phyloP scores from a whole-genome alignment of 1,140 invertebrate species.

The Philopotamus ludificatus region DNA sequence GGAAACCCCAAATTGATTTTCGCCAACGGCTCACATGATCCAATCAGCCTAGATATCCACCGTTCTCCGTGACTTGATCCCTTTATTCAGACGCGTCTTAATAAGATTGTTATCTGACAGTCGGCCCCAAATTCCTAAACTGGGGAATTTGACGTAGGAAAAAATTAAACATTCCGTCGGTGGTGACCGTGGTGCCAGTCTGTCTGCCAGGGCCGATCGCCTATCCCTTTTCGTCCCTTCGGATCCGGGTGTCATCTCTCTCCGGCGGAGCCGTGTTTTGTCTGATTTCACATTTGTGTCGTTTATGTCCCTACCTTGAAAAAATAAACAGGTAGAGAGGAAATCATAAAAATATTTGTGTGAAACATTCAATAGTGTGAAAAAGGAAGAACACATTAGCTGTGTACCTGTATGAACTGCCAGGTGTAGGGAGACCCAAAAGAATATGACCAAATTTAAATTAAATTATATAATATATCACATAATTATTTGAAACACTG shows the following conservation, averaged over 20 bases:
- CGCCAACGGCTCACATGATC: conserved; percentile 10
- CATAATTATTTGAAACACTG: not conserved
- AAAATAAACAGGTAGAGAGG: conserved; percentile 39
- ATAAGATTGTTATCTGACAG: conserved; percentile 14
- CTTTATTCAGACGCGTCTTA: conserved; percentile 3
- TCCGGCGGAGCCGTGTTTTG: not conserved
- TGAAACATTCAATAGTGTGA: conserved; percentile 32
- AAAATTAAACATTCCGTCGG: conserved; percentile 30
- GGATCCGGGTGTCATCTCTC: conserved; percentile 2
- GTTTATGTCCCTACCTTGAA: not conserved
- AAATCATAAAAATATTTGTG: conserved; percentile 41
- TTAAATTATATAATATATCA: not conserved
- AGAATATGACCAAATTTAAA: not conserved
- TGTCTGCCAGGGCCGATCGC: conserved; percentile 26
- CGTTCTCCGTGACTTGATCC: conserved; percentile 2
- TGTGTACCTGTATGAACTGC: conserved; percentile 12
- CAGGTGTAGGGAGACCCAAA: not conserved
- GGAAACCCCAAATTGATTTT: conserved; percentile 26
- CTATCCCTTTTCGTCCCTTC: not conserved
- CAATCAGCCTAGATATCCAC: not conserved
- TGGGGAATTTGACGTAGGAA: not conserved
- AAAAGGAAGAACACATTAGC: conserved; percentile 41
- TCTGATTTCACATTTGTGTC: not conserved
- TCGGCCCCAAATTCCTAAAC: not conserved
- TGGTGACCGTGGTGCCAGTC: conserved; percentile 37